A percentile compares a stretch with the other conserved stretches of the same genome.
Conservation (phyloP, 2,888 invertebrate genomes). For the Sceliomorpha sp. region DNA sequence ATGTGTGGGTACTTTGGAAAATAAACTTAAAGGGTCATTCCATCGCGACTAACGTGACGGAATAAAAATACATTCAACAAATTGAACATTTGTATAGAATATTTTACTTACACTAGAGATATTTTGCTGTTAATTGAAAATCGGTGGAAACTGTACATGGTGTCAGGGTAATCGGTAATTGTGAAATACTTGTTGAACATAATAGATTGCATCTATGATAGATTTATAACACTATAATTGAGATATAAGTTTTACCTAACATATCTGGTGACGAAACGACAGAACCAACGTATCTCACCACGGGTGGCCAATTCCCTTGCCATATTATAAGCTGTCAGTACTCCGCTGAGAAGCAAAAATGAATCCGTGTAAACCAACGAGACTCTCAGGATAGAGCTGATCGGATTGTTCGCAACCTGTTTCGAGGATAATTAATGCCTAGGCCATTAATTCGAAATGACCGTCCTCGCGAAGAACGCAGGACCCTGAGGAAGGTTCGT, state of each 20-base stretch:
- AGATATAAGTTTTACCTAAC: constrained; percentile 81
- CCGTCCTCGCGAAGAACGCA: constrained; percentile 55
- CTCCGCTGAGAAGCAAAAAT: constrained; percentile 85
- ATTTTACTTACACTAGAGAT: too few relatives aligned
- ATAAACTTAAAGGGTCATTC: too few relatives aligned
- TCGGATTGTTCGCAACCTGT: constrained; percentile 83
- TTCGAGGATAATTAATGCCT: constrained; percentile 58
- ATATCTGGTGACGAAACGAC: constrained; percentile 83
- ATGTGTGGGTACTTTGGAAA: too few relatives aligned
- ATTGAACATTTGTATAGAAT: too few relatives aligned
- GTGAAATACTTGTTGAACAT: too few relatives aligned
- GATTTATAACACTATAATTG: constrained; percentile 16
- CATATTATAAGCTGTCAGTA: constrained; percentile 84
- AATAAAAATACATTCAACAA: too few relatives aligned
- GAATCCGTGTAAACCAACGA: constrained; percentile 86
- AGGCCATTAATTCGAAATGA: constrained; percentile 59
- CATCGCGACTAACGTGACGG: too few relatives aligned
- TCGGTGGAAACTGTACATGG: too few relatives aligned
- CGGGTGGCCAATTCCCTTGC: constrained; percentile 82
- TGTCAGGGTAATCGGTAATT: too few relatives aligned
- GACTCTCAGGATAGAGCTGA: constrained; percentile 84
- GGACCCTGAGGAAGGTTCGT: constrained; percentile 56
- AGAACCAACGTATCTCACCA: constrained; percentile 82
- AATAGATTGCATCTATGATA: too few relatives aligned
- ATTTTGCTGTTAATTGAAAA: too few relatives aligned